phyloP scores from a whole-genome alignment of 2,113 vertebrate genomes.

The Gymnocephalus cernua region DNA sequence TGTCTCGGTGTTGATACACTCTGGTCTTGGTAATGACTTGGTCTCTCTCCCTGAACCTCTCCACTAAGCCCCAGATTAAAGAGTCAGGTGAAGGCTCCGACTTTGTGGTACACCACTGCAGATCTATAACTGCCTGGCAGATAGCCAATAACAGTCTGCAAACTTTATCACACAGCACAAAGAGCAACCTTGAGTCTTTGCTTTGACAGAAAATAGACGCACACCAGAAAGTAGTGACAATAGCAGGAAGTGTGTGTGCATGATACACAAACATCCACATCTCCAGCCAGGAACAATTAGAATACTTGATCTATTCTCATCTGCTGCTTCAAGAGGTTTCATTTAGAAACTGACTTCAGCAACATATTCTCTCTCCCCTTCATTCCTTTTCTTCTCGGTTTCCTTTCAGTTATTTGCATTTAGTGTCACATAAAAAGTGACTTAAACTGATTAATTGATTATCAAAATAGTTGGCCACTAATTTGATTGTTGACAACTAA shows the following conservation, averaged over 20 bases:
- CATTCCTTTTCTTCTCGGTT: neutral
- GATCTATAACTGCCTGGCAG: neutral
- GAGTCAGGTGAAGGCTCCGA: too few species aligned
- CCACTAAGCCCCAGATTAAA: too few species aligned
- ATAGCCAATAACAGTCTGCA: neutral
- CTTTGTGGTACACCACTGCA: too few species aligned
- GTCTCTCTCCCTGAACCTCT: too few species aligned
- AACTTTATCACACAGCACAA: neutral
- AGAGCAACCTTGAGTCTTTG: neutral
- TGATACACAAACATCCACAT: slow-evolving; percentile 13
- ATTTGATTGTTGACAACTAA: too few species aligned
- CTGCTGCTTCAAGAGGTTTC: neutral
- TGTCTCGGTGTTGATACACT: too few species aligned
- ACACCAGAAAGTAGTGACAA: slow-evolving; percentile 9
- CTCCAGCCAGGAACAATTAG: neutral
- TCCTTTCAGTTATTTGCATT: too few species aligned
- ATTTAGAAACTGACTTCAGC: neutral
- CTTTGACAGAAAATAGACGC: neutral
- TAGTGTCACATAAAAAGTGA: too few species aligned
- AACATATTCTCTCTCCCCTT: neutral
- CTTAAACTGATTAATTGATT: too few species aligned
- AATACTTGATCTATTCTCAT: neutral
- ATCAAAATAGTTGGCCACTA: too few species aligned
- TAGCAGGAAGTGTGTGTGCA: slow-evolving; percentile 5
- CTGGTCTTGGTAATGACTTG: too few species aligned